Conservation (phyloP, 23 tunicate genomes). For the Diplosoma virens region DNA sequence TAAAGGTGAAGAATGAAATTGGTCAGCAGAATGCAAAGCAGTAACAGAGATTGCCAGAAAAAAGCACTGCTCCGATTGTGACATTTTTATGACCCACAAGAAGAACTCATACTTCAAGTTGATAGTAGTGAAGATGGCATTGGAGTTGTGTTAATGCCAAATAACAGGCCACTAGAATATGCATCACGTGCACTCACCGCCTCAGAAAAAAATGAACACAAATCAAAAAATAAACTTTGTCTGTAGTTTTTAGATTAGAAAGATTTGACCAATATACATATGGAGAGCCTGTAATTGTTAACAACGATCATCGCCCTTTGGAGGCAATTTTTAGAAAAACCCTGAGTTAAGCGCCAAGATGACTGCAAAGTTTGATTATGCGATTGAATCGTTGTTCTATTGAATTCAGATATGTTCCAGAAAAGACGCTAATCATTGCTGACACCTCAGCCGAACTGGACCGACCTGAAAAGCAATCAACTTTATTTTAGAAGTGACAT, state of each 20-base stretch:
- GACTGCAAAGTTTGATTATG: constrained; percentile 36
- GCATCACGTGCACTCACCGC: constrained; percentile 20
- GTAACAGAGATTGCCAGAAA: neutral
- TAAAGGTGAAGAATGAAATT: constrained; percentile 12
- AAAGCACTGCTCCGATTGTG: constrained; percentile 12
- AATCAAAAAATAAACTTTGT: constrained; percentile 27
- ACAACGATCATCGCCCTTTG: constrained; percentile 21
- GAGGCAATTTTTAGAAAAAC: constrained; percentile 26
- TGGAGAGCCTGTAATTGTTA: constrained; percentile 8
- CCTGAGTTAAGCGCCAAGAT: constrained; percentile 26
- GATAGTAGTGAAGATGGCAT: constrained; percentile 32
- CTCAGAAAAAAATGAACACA: constrained; percentile 29
- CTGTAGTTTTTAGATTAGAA: constrained; percentile 32
- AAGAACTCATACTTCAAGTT: constrained; percentile 10
- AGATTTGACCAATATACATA: constrained; percentile 39
- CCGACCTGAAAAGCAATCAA: neutral
- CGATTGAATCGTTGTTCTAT: constrained; percentile 19
- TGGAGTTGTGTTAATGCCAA: constrained; percentile 11
- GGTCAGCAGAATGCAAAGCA: constrained; percentile 23
- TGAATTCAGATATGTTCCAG: constrained; percentile 21
- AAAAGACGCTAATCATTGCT: constrained; percentile 7
- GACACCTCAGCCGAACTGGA: constrained; percentile 21
- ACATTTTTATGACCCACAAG: neutral
- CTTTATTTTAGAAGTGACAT: neutral
- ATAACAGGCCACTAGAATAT: constrained; percentile 19